Conservation (phyloP, 2,888 invertebrate genomes). For the Seira musarum region DNA sequence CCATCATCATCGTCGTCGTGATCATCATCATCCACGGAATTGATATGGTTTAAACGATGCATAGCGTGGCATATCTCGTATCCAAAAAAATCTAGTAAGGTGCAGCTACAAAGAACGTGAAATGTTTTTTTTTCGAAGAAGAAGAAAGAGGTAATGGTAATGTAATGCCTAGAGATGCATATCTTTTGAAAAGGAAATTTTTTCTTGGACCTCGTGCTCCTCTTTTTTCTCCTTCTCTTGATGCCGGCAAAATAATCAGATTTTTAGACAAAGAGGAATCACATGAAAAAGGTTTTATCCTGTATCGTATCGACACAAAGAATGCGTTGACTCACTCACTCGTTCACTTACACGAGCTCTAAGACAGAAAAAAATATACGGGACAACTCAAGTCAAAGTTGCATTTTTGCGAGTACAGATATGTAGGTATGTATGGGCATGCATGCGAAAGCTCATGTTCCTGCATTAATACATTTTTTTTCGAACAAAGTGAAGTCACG, state of each 20-base stretch:
- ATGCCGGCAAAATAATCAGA: constrained; percentile 18
- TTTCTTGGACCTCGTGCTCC: constrained; percentile 41
- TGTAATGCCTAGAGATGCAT: too few species aligned
- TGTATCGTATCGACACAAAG: constrained; percentile 3
- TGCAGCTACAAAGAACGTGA: too few species aligned
- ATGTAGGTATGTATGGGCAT: too few species aligned
- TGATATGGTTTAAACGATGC: not conserved
- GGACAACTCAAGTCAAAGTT: not conserved
- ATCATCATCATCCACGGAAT: too few species aligned
- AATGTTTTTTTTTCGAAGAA: too few species aligned
- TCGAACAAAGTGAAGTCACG: constrained; percentile 41
- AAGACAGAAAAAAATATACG: not conserved
- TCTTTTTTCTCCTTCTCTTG: not conserved
- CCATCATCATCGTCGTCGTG: too few species aligned
- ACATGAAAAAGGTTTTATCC: constrained; percentile 5
- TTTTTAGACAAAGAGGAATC: constrained; percentile 52
- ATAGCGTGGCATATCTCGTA: not conserved
- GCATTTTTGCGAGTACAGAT: not conserved
- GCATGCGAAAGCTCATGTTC: too few species aligned
- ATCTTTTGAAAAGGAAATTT: not conserved
- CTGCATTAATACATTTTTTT: not conserved
- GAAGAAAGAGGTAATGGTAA: too few species aligned
- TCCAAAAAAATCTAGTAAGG: not conserved
- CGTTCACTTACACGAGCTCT: too few species aligned
- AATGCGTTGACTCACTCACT: constrained; percentile 40